Percentiles rank a stretch among this genome's conserved stretches.
Conservation (phyloP, 2,113 vertebrate genomes). For the Zapus hudsonius region DNA sequence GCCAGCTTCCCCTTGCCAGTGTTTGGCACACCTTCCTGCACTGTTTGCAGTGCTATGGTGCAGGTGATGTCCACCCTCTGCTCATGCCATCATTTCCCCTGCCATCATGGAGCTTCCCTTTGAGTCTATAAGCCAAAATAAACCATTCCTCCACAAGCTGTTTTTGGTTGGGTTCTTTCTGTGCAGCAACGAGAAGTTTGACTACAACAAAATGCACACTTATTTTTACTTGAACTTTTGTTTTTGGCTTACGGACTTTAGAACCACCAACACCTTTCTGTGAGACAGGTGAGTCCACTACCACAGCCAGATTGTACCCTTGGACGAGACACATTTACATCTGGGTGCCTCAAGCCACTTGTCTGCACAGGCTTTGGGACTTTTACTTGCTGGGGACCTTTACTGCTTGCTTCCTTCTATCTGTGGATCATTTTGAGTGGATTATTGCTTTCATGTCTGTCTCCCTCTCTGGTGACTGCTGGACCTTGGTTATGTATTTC, state of each 20-base stretch:
- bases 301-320: background rate
- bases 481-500: background rate
- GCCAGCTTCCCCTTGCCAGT: too few relatives aligned
- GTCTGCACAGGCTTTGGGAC: background rate
- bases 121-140: too few relatives aligned
- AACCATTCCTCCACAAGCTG: too few relatives aligned
- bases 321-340: conserved; percentile 31
- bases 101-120: too few relatives aligned
- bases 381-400: conserved; percentile 9
- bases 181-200: too few relatives aligned
- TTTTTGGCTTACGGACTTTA: conserved; percentile 52
- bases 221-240: conserved; percentile 48
- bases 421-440: background rate
- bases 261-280: conserved; percentile 35
- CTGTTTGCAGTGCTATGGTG: too few relatives aligned
- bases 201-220: conserved; percentile 39
- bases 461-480: background rate
- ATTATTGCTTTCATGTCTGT: background rate
- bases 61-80: too few relatives aligned
- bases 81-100: too few relatives aligned
- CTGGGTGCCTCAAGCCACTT: background rate
- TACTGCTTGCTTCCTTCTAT: background rate
- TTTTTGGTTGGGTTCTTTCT: too few relatives aligned
- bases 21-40: too few relatives aligned
- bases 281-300: conserved; percentile 53